Percentiles rank a stretch among this genome's conserved stretches.
These are phyloP conservation scores for Alectoris magna DNA, from an alignment of 2,797 vertebrate genomes.

Conservation along the genomic window DNA sequence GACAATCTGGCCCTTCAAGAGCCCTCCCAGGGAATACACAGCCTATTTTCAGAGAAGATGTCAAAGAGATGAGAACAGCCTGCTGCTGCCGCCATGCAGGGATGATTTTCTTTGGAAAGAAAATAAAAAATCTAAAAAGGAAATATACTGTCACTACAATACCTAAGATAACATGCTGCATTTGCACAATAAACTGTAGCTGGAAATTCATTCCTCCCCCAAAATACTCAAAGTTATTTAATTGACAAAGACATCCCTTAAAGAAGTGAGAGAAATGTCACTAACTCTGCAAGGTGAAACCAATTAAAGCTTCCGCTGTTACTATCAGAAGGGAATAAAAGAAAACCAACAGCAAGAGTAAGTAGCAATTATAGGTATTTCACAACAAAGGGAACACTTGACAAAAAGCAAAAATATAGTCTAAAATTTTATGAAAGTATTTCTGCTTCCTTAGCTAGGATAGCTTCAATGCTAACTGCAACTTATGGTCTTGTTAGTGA, in stretches of 20 bases:
- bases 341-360: not conserved
- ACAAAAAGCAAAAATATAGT: not conserved
- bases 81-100: not conserved
- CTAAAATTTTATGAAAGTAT: not conserved
- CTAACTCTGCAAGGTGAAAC: slow-evolving; percentile 45
- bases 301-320: slow-evolving; percentile 62
- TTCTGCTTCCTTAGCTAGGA: not conserved
- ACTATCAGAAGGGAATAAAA: slow-evolving; percentile 25
- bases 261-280: slow-evolving; percentile 29
- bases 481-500: not conserved
- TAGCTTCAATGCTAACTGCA: not conserved
- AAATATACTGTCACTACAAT: not conserved
- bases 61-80: not conserved
- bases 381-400: slow-evolving; percentile 15
- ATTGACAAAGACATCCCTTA: slow-evolving; percentile 56
- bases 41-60: not conserved
- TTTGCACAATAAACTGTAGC: slow-evolving; percentile 63
- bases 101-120: slow-evolving; percentile 12
- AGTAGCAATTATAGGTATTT: slow-evolving; percentile 46
- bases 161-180: not conserved
- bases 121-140: not conserved
- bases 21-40: not conserved
- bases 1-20: not conserved
- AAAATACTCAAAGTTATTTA: slow-evolving; percentile 57
- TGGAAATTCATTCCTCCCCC: not conserved